These are phyloP conservation scores for Cyclura pinguis DNA, from an alignment of 2,797 vertebrate genomes.

Conservation along the genomic window DNA sequence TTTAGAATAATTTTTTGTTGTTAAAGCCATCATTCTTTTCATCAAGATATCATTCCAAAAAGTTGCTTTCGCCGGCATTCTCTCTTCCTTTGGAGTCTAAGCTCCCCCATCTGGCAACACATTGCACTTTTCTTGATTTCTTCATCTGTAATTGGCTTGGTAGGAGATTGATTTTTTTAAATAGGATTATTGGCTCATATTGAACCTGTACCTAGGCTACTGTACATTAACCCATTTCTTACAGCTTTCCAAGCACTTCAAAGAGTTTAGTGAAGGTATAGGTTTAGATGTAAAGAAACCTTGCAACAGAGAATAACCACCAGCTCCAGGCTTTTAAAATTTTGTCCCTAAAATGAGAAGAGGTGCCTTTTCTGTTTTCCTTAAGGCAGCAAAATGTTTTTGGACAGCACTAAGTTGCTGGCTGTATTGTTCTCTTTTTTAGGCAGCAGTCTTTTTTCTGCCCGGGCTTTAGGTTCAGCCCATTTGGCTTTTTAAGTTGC, in stretches of 20 bases:
- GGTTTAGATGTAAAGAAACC: not conserved
- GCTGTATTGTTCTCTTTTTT: not conserved
- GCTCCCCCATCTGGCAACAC: constrained; percentile 26
- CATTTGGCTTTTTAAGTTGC: not conserved
- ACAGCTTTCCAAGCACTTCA: not conserved
- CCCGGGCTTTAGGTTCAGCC: too few species aligned
- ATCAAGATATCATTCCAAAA: not conserved
- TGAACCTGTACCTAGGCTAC: not conserved
- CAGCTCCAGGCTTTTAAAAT: not conserved
- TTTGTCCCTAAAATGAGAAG: not conserved
- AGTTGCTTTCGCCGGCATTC: not conserved
- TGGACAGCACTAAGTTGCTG: not conserved
- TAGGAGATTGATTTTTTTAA: not conserved
- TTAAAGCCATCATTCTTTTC: not conserved
- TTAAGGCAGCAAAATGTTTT: not conserved
- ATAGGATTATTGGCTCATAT: not conserved
- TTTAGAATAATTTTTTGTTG: not conserved
- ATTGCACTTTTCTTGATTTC: not conserved
- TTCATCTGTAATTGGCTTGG: not conserved
- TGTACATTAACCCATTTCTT: not conserved
- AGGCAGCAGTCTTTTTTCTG: not conserved
- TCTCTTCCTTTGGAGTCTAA: constrained; percentile 1
- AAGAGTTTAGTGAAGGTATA: not conserved
- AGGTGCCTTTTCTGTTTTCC: too few species aligned
- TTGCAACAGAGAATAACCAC: not conserved